Conservation (phyloP, 2,888 invertebrate genomes). For the Neoascia interrupta region DNA sequence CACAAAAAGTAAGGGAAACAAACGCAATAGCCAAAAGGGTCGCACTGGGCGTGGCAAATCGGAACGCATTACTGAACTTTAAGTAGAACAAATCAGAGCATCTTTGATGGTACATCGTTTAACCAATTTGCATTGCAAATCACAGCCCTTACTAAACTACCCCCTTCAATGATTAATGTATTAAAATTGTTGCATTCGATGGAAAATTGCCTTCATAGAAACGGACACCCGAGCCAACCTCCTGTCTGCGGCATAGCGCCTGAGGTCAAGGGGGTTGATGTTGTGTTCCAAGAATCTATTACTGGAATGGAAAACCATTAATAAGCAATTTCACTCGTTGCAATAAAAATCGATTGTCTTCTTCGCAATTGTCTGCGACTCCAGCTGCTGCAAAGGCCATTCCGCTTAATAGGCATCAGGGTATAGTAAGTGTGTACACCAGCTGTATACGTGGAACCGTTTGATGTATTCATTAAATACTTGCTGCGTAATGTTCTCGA, state of each 20-base stretch:
- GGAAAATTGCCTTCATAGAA: conserved; percentile 10
- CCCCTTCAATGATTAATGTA: conserved; percentile 29
- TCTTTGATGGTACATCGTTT: no score
- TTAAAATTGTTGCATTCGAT: conserved; percentile 28
- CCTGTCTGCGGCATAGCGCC: no score
- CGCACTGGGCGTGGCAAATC: neutral
- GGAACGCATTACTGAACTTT: neutral
- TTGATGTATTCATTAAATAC: conserved; percentile 35
- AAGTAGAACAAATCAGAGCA: neutral
- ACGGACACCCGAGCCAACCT: neutral
- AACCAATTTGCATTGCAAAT: conserved; percentile 14
- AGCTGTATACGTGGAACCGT: neutral
- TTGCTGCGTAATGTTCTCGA: conserved; percentile 22
- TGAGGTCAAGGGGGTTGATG: no score
- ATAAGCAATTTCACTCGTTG: conserved; percentile 12
- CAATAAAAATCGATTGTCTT: conserved; percentile 18
- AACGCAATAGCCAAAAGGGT: no score
- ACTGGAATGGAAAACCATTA: no score
- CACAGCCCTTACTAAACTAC: conserved; percentile 5
- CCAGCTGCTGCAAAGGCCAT: conserved; percentile 17
- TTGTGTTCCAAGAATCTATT: neutral
- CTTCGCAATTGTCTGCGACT: conserved; percentile 20
- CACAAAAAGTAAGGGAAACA: no score
- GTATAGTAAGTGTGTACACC: no score
- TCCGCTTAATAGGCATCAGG: no score